Percentiles rank a stretch among this genome's conserved stretches.
These are phyloP conservation scores for Tipula lateralis DNA, from an alignment of 2,888 invertebrate species.

Conservation along the genomic window DNA sequence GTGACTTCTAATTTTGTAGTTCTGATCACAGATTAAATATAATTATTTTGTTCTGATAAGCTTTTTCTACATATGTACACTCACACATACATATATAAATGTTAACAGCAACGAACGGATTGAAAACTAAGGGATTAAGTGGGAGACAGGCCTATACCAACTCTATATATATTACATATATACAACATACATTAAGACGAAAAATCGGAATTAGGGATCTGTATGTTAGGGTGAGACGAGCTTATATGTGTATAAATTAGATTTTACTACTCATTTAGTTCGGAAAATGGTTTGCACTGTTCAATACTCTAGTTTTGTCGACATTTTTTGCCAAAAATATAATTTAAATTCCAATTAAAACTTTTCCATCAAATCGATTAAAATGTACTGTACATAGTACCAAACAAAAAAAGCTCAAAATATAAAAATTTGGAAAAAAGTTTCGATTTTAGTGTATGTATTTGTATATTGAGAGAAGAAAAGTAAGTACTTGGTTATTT, in stretches of 20 bases:
- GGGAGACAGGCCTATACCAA: background rate
- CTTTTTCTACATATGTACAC: background rate
- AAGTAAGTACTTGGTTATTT: background rate
- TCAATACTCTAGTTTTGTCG: background rate
- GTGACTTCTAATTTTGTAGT: background rate
- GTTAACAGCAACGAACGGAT: background rate
- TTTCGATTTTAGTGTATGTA: background rate
- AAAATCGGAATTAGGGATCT: background rate
- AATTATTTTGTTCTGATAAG: background rate
- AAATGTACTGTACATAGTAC: background rate
- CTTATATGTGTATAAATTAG: background rate
- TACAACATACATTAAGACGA: background rate
- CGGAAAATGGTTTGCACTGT: background rate
- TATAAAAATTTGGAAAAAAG: background rate
- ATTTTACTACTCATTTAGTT: background rate
- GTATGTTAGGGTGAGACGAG: background rate
- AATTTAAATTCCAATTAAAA: slow-evolving; percentile 19
- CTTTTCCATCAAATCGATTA: background rate
- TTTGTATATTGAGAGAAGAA: background rate
- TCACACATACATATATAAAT: background rate
- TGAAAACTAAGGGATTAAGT: background rate
- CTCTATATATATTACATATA: background rate
- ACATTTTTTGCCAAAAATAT: background rate
- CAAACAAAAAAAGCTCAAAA: background rate
- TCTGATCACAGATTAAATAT: background rate